Evolutionary conservation across 2,888 invertebrate genomes (phyloP).

Genomic region (Nephrotoma guestfalica): DNA sequence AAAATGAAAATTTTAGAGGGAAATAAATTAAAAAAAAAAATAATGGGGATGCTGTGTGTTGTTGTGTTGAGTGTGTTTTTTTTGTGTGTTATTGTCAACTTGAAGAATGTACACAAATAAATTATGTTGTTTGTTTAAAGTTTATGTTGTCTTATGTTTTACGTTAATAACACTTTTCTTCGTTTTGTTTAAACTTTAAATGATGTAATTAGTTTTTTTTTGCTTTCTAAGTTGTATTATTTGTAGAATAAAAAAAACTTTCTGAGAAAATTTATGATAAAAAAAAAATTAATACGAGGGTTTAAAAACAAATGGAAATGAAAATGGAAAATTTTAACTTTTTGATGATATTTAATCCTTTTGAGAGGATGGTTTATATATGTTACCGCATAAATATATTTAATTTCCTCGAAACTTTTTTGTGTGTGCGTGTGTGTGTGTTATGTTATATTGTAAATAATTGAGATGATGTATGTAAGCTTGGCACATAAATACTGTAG

Average conservation of each 20-base stretch:
- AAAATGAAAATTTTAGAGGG: background rate
- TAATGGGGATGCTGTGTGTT: background rate
- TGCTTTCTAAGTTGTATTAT: background rate
- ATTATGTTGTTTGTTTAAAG: background rate
- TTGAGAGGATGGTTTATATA: background rate
- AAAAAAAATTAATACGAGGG: background rate
- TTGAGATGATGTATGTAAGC: background rate
- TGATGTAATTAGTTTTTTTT: background rate
- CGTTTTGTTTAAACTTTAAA: background rate
- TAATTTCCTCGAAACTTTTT: background rate
- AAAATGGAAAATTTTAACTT: background rate
- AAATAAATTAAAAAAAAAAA: background rate
- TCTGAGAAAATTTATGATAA: background rate
- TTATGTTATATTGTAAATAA: background rate
- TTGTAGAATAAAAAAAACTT: background rate
- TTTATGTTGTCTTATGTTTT: background rate
- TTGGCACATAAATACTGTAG: background rate
- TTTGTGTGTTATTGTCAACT: background rate
- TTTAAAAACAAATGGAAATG: background rate
- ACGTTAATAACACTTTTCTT: background rate
- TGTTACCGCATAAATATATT: background rate
- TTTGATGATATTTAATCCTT: background rate
- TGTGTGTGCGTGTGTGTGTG: too few relatives aligned
- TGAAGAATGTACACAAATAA: background rate
- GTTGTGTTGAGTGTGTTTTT: background rate